Evolutionary conservation across 2,888 invertebrate genomes (phyloP).

Genomic region (Coenonympha glycerion): DNA sequence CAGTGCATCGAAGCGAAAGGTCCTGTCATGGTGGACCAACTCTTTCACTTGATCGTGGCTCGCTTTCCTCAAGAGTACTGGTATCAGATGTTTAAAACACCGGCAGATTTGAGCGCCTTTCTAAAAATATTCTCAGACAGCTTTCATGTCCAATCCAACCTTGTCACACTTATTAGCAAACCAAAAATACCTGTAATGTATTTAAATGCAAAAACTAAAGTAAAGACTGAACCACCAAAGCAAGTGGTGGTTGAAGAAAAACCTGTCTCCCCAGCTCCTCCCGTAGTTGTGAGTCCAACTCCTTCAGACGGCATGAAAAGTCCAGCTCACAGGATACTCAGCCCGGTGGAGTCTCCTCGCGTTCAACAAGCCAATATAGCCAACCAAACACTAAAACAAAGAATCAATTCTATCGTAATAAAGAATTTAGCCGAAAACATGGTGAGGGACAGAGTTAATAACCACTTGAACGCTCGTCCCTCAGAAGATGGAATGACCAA

Average conservation of each 20-base stretch:
- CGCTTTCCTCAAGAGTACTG: conserved; percentile 86
- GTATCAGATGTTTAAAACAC: conserved; percentile 92
- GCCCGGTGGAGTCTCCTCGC: conserved; percentile 70
- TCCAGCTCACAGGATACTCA: conserved; percentile 70
- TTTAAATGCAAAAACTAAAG: conserved; percentile 69
- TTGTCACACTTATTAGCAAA: conserved; percentile 87
- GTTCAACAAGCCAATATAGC: conserved; percentile 70
- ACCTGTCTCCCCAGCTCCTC: conserved; percentile 54
- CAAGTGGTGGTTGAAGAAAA: conserved; percentile 59
- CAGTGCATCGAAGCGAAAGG: conserved; percentile 88
- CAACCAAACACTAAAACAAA: conserved; percentile 89
- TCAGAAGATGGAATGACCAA: conserved; percentile 64
- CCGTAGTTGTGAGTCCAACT: conserved; percentile 59
- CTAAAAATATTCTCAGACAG: conserved; percentile 94
- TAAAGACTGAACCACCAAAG: conserved; percentile 72
- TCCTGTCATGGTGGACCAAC: conserved; percentile 89
- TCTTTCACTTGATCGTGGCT: conserved; percentile 87
- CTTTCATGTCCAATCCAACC: conserved; percentile 94
- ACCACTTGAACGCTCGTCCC: conserved; percentile 64
- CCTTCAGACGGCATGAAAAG: conserved; percentile 65
- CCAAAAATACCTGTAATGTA: conserved; percentile 81
- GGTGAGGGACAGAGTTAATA: conserved; percentile 69
- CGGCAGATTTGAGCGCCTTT: conserved; percentile 92
- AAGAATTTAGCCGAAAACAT: conserved; percentile 93
- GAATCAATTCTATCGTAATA: conserved; percentile 90